These are phyloP conservation scores for Drosophila parvula DNA, from an alignment of 1,140 invertebrate species.

Conservation along the genomic window DNA sequence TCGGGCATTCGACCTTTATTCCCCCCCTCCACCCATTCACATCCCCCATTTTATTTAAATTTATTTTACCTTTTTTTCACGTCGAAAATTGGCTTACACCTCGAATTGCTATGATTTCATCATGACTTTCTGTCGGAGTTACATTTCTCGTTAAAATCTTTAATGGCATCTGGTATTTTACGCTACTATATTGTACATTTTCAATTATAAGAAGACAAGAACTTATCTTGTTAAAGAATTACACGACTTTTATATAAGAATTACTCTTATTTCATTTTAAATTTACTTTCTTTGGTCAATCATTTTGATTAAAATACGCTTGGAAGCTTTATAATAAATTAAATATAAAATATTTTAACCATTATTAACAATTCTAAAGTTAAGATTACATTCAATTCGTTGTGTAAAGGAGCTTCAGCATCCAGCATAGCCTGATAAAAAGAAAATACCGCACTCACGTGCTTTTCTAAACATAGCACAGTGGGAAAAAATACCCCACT, in stretches of 20 bases:
- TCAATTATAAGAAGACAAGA: background rate
- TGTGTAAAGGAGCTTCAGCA: background rate
- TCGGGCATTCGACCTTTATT: conserved; percentile 11
- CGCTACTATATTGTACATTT: background rate
- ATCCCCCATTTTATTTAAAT: background rate
- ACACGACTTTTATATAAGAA: too few species aligned
- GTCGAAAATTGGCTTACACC: conserved; percentile 15
- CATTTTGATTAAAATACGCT: too few species aligned
- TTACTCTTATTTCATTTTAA: too few species aligned
- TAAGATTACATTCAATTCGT: background rate
- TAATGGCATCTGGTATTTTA: background rate
- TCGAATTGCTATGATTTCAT: conserved; percentile 11
- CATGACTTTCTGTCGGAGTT: conserved; percentile 3
- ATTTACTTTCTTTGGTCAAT: too few species aligned
- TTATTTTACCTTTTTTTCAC: conserved; percentile 5
- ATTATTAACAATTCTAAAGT: background rate
- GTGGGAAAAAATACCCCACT: too few species aligned
- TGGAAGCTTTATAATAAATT: background rate
- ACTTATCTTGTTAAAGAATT: too few species aligned
- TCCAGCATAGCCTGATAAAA: background rate
- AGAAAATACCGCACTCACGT: background rate
- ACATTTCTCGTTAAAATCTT: conserved; percentile 1
- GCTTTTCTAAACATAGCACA: background rate
- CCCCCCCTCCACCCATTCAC: background rate
- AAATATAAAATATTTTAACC: background rate